Evolutionary conservation across 2,888 invertebrate genomes (phyloP).

Genomic region (Drosophila ustulata): DNA sequence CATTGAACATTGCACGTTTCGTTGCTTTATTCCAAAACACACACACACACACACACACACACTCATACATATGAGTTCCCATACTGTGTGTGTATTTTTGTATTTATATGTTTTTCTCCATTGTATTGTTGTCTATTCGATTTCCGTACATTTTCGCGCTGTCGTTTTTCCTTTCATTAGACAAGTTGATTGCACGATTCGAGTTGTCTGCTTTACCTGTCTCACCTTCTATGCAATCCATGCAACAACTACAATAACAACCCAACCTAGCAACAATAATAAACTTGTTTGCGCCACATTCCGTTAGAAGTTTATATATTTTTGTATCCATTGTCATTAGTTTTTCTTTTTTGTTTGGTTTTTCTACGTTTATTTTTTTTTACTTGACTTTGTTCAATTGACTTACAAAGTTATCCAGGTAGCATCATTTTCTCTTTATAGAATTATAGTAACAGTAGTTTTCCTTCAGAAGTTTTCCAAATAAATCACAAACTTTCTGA

Average conservation of each 20-base stretch:
- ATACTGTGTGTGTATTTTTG: not conserved
- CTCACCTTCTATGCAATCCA: conserved; percentile 46
- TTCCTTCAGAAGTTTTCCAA: not conserved
- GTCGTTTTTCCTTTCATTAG: conserved; percentile 55
- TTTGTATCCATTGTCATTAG: conserved; percentile 18
- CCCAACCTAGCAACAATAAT: conserved; percentile 45
- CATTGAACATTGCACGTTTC: conserved; percentile 45
- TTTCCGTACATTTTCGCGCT: conserved; percentile 46
- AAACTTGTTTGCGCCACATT: conserved; percentile 55
- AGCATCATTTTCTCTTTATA: not conserved
- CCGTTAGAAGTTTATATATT: conserved; percentile 48
- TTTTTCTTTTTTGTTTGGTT: conserved; percentile 1
- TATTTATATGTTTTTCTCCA: not conserved
- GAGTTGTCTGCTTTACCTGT: conserved; percentile 40
- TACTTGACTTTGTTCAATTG: not conserved
- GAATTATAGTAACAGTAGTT: not conserved
- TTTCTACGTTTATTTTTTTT: not conserved
- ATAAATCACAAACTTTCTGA: not conserved
- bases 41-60: not conserved
- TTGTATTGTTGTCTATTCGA: conserved; percentile 31
- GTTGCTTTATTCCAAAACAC: not conserved
- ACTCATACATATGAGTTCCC: not conserved
- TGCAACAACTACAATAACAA: conserved; percentile 17
- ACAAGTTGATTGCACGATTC: conserved; percentile 55
- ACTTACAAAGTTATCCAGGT: not conserved